Conservation (phyloP, 2,113 vertebrate genomes). For the Gymnarchus niloticus region DNA sequence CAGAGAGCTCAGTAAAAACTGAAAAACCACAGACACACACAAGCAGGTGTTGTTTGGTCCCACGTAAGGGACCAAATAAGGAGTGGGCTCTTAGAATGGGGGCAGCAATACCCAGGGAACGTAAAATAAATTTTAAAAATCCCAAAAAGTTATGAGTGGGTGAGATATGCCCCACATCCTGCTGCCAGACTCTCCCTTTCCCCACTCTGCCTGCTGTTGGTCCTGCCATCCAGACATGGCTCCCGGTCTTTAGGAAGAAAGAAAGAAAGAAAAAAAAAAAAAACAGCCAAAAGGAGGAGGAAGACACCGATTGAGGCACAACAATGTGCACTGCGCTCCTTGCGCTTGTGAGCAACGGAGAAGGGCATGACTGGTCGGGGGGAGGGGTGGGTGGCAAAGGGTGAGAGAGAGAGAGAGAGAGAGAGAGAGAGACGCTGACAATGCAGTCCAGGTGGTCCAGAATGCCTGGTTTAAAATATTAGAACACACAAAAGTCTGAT, state of each 20-base stretch:
- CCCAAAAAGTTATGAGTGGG: neutral
- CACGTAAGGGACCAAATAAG: neutral
- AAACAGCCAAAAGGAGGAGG: neutral
- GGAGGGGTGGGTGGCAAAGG: constrained; percentile 28
- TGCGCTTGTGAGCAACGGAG: neutral
- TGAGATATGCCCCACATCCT: neutral
- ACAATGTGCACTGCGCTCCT: neutral
- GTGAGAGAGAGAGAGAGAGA: constrained; percentile 47
- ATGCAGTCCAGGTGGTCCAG: constrained; percentile 49
- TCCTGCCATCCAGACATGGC: neutral
- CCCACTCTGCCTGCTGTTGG: neutral
- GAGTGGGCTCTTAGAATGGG: neutral
- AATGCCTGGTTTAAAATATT: constrained; percentile 49
- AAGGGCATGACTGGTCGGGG: neutral
- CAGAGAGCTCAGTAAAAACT: neutral
- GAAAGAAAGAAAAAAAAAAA: no score
- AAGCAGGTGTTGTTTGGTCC: neutral
- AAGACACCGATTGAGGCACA: constrained; percentile 15
- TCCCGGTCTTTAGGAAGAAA: neutral
- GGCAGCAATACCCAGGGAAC: neutral
- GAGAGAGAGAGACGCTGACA: constrained; percentile 33
- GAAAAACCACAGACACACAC: neutral
- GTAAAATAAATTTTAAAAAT: neutral
- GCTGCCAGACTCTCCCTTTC: neutral
- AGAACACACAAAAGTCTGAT: constrained; percentile 60